Evolutionary conservation across 2,888 invertebrate species (phyloP).

Genomic region (Pasiphila rectangulata): DNA sequence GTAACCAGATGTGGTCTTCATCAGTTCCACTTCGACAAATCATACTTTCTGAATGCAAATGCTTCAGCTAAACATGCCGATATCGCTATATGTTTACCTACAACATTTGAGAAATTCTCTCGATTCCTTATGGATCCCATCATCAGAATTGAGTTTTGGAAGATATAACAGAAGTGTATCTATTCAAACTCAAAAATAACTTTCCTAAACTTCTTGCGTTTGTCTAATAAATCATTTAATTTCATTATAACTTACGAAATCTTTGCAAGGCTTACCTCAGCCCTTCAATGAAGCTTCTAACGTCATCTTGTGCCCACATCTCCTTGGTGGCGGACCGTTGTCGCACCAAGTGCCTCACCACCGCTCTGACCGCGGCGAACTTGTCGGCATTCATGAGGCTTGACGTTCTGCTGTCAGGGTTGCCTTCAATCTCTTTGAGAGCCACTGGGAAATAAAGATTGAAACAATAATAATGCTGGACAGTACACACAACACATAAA

Average conservation of each 20-base stretch:
- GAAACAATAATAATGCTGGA: background rate
- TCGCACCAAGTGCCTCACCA: conserved; percentile 61
- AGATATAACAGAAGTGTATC: too few relatives aligned
- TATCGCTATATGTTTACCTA: too few relatives aligned
- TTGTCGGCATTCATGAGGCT: conserved; percentile 66
- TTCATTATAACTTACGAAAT: background rate
- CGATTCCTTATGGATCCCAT: too few relatives aligned
- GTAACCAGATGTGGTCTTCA: too few relatives aligned
- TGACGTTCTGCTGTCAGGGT: conserved; percentile 63
- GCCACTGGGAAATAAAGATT: conserved; percentile 49
- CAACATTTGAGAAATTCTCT: too few relatives aligned
- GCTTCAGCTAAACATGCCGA: too few relatives aligned
- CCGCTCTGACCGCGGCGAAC: conserved; percentile 63
- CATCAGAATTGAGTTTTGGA: too few relatives aligned
- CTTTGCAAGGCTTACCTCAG: too few relatives aligned
- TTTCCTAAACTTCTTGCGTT: background rate
- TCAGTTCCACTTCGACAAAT: too few relatives aligned
- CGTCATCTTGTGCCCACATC: conserved; percentile 54
- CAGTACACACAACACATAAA: too few relatives aligned
- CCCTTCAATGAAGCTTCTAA: conserved; percentile 57
- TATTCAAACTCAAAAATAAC: too few relatives aligned
- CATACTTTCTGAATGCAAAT: too few relatives aligned
- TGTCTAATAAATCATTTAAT: background rate
- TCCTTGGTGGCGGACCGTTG: conserved; percentile 52
- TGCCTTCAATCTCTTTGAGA: conserved; percentile 69